Percentiles rank a stretch among this genome's conserved stretches.
Evolutionary conservation across 2,113 vertebrate species (phyloP).

Genomic region (Aldabrachelys gigantea): DNA sequence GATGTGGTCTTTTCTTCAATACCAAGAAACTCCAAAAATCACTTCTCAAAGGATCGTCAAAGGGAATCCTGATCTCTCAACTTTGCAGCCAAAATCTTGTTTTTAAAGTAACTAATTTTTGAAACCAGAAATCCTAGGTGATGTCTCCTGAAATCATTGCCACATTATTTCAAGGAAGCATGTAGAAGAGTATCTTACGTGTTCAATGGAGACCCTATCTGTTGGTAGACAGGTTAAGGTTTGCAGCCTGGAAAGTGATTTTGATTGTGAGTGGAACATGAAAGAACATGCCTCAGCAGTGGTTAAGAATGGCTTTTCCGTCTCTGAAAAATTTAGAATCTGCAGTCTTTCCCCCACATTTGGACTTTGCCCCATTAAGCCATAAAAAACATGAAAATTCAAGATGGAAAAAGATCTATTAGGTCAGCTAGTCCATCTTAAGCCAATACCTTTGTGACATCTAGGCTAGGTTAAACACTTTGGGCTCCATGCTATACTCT

Average conservation of each 20-base stretch:
- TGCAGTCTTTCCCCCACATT: not conserved
- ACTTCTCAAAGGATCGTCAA: not conserved
- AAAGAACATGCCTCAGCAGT: not conserved
- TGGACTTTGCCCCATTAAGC: not conserved
- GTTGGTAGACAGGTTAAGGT: not conserved
- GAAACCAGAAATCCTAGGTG: not conserved
- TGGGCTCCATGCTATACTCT: fast-evolving
- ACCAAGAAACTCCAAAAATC: not conserved
- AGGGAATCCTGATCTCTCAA: not conserved
- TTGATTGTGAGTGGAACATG: not conserved
- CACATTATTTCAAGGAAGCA: not conserved
- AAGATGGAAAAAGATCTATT: not conserved
- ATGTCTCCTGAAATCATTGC: not conserved
- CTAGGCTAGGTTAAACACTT: not conserved
- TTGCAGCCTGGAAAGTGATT: not conserved
- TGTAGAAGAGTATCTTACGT: not conserved
- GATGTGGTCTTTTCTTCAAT: not conserved
- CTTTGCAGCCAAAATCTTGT: not conserved
- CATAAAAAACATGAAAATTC: not conserved
- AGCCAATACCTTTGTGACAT: not conserved
- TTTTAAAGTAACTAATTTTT: not conserved
- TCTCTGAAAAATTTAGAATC: not conserved
- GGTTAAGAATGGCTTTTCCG: not conserved
- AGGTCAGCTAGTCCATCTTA: not conserved
- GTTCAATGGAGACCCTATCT: not conserved